A percentile compares a stretch with the other conserved stretches of the same genome.
These are phyloP conservation scores for Aradus depressus DNA, from an alignment of 2,888 invertebrate genomes.

Conservation along the genomic window DNA sequence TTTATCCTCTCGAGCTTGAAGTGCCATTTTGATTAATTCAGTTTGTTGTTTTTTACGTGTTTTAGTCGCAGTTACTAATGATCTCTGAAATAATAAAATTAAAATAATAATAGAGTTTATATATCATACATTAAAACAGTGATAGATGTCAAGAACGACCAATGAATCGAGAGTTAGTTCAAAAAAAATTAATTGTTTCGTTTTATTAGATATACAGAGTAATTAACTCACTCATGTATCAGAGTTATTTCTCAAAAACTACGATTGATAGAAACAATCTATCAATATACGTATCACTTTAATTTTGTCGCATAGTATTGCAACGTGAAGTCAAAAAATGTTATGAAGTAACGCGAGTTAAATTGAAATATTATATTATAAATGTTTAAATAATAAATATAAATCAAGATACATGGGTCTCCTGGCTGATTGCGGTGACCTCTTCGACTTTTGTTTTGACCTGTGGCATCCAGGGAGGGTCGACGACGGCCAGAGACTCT, in stretches of 20 bases:
- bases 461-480: slow-evolving; percentile 98
- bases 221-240: too few relatives aligned
- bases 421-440: slow-evolving; percentile 87
- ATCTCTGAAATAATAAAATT: slow-evolving; percentile 48
- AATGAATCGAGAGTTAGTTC: too few relatives aligned
- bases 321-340: too few relatives aligned
- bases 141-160: too few relatives aligned
- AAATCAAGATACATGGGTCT: slow-evolving; percentile 65
- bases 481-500: slow-evolving; percentile 85
- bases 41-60: slow-evolving; percentile 98
- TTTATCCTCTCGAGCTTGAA: slow-evolving; percentile 92
- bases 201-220: too few relatives aligned
- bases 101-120: not conserved
- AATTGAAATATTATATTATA: not conserved
- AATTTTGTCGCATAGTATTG: too few relatives aligned
- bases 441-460: slow-evolving; percentile 98
- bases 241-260: too few relatives aligned
- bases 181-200: too few relatives aligned
- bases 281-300: too few relatives aligned
- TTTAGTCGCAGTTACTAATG: slow-evolving; percentile 94
- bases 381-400: not conserved
- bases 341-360: too few relatives aligned
- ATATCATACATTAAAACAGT: too few relatives aligned
- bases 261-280: too few relatives aligned
- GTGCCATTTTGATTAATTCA: slow-evolving; percentile 87